Base-by-base conservation (phyloP, 2,888 invertebrate genomes). In the Drosophila pseudotakahashii region DNA sequence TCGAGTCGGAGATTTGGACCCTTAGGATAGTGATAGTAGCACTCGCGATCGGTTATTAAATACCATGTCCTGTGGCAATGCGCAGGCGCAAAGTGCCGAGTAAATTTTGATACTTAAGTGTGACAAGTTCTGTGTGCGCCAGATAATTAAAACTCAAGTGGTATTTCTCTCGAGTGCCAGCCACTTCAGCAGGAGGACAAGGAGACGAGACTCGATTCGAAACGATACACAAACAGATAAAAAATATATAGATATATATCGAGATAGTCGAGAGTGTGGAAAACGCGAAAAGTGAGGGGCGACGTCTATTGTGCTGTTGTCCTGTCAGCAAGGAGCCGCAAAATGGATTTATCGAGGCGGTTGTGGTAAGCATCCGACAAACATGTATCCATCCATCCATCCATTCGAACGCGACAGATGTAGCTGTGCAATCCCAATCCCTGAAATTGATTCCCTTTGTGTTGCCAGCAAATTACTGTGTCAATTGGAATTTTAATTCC, bases 271-370 rank as follows among this genome's bases (percentile, higher is more conserved):
- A 19, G 19, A 19, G 68, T 54, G 47, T 42, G 30, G 5, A 6
- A 30, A 67, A 52, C 77, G 69, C 64, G 67, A 52, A 70, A 53
- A 10, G 54, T 19, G 54, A 32, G 81, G 73, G 81, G 73, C 70
- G 75, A 75, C 75, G 73, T 79, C 74, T 81, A 85, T 76, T 73
- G 59, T 42, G 39, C 50, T 39, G 41, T 19, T 32, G 52, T 32
- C 41, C 30, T 23, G 42, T 19, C 26, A 78, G 34, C 62, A 72
- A 68, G 67, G 75, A 81, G 82, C 81, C 50, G 69, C 81, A 90
- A 83, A 85, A 92, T 92, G 92, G 91, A 91, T 90, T 91, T 92
- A 91, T 91, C 92, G 84, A 90, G 91, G 92, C 91, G 89, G 87
- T 90, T 91, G 80, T 89, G 91, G 92, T 92, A 90, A 92, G 92